Percentiles rank a stretch among this genome's conserved stretches.
phyloP scores from a whole-genome alignment of 2,888 invertebrate genomes.

The Eristalinus aeneus region DNA sequence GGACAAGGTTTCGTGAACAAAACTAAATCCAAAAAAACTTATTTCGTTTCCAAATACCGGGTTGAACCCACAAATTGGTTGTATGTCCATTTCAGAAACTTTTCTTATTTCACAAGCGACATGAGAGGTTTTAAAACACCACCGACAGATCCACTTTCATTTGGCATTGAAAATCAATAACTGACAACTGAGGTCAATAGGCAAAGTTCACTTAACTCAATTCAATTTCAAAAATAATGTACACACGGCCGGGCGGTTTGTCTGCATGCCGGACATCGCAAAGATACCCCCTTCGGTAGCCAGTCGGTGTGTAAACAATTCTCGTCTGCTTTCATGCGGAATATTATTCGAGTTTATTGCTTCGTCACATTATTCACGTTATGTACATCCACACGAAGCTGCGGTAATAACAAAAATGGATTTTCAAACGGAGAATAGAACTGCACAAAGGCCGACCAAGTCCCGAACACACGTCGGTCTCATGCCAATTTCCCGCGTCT shows the following conservation, averaged over 20 bases:
- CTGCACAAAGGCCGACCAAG: slow-evolving; percentile 5
- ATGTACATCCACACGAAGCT: not conserved
- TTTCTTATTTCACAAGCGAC: too few relatives aligned
- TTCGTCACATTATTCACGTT: slow-evolving; percentile 28
- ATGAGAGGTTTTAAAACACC: not conserved
- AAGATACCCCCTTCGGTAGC: not conserved
- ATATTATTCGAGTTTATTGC: slow-evolving; percentile 13
- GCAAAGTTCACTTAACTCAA: slow-evolving; percentile 23
- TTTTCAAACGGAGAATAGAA: not conserved
- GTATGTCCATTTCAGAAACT: too few relatives aligned
- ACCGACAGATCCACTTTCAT: not conserved
- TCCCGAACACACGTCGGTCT: too few relatives aligned
- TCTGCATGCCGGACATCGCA: slow-evolving; percentile 1
- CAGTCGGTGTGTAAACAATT: slow-evolving; percentile 9
- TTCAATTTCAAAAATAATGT: slow-evolving; percentile 12
- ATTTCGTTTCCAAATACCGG: not conserved
- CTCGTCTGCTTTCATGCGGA: not conserved
- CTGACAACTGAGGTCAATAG: slow-evolving; percentile 15
- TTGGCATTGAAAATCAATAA: slow-evolving; percentile 24
- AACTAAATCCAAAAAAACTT: not conserved
- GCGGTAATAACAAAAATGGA: not conserved
- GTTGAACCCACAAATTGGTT: too few relatives aligned
- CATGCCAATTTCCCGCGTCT: not conserved
- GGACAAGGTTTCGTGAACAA: slow-evolving; percentile 1
- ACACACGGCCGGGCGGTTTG: not conserved